Percentiles rank a stretch among this genome's conserved stretches.
These are phyloP conservation scores for Leucoptera coffeella DNA, from an alignment of 2,888 invertebrate species.

Conservation along the genomic window DNA sequence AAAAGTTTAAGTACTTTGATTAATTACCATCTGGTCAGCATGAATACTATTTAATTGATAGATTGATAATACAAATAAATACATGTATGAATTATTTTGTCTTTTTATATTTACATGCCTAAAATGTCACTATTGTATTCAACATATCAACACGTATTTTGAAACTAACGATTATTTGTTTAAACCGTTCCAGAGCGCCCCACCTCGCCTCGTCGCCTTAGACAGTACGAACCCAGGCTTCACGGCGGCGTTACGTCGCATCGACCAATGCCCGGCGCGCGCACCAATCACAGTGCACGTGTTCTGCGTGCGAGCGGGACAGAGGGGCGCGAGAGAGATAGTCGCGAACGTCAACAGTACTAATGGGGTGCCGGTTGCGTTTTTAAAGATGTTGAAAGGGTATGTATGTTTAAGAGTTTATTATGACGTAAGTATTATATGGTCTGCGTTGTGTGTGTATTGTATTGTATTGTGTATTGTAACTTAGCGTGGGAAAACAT, in stretches of 20 bases:
- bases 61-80: no score
- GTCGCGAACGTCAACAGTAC: conserved; percentile 73
- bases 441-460: not conserved
- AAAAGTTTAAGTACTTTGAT: no score
- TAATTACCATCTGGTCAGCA: no score
- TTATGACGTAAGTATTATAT: not conserved
- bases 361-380: conserved; percentile 58
- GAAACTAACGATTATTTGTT: no score
- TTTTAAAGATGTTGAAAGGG: conserved; percentile 46
- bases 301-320: conserved; percentile 88
- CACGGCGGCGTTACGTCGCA: conserved; percentile 66
- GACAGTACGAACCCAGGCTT: conserved; percentile 69
- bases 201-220: conserved; percentile 61
- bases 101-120: no score
- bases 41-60: no score
- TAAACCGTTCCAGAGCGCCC: conserved; percentile 16
- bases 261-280: conserved; percentile 83
- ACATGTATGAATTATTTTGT: no score
- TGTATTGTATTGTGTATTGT: no score
- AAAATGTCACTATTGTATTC: no score
- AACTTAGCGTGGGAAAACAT: no score
- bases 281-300: conserved; percentile 90
- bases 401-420: conserved; percentile 51
- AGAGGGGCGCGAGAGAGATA: conserved; percentile 71
- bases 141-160: no score